phyloP scores from a whole-genome alignment of 2,797 vertebrate species.

The Diplodus sargus region DNA sequence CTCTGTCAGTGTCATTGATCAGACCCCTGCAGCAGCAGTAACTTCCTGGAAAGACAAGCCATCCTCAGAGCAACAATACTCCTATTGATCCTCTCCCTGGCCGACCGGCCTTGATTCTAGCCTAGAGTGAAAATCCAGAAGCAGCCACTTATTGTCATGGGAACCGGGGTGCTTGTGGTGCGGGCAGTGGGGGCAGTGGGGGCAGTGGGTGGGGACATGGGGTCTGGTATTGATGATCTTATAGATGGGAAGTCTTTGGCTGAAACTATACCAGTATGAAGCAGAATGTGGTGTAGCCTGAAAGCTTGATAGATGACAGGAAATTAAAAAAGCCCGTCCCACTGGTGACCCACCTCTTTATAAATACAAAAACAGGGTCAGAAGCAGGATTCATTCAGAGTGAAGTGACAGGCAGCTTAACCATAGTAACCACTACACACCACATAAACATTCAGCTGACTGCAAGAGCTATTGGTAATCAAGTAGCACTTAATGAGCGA shows the following conservation, averaged over 20 bases:
- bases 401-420: constrained; percentile 40
- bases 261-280: constrained; percentile 16
- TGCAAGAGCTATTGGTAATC: constrained; percentile 37
- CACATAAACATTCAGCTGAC: constrained; percentile 40
- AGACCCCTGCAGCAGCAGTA: constrained; percentile 66
- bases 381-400: constrained; percentile 32
- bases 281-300: constrained; percentile 1
- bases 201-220: neutral
- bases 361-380: constrained; percentile 41
- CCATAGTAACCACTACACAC: constrained; percentile 51
- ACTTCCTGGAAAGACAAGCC: constrained; percentile 80
- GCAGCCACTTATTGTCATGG: constrained; percentile 71
- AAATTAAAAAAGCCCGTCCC: constrained; percentile 11
- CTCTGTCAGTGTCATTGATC: constrained; percentile 80
- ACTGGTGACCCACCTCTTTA: constrained; percentile 24
- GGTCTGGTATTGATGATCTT: constrained; percentile 34
- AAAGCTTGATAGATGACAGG: constrained; percentile 28
- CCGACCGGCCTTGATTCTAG: constrained; percentile 62
- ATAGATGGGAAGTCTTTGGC: constrained; percentile 26
- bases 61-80: constrained; percentile 75
- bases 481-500: constrained; percentile 36
- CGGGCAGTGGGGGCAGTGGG: neutral
- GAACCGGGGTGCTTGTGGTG: constrained; percentile 46
- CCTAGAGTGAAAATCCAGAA: constrained; percentile 66
- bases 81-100: constrained; percentile 78